phyloP scores from a whole-genome alignment of 1,140 invertebrate genomes.

The Lepidurus couesii region DNA sequence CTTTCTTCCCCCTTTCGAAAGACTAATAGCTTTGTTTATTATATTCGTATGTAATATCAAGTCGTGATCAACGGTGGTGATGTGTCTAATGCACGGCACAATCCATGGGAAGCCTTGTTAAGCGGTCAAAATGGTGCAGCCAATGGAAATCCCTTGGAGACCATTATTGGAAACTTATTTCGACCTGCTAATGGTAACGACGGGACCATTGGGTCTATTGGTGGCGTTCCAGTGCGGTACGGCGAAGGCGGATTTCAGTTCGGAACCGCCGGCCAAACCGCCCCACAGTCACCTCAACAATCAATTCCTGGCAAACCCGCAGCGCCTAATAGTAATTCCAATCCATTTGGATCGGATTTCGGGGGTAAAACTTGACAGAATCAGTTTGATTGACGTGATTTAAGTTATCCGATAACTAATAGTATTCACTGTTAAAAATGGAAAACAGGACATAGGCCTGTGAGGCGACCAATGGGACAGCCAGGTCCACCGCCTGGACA shows the following conservation, averaged over 20 bases:
- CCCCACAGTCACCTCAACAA: neutral
- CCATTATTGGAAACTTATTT: neutral
- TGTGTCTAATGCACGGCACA: neutral
- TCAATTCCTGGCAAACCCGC: neutral
- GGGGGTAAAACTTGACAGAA: too few relatives aligned
- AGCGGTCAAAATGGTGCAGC: neutral
- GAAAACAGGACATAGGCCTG: neutral
- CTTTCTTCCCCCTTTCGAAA: neutral
- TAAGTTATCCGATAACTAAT: too few relatives aligned
- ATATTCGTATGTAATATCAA: neutral
- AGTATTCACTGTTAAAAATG: neutral
- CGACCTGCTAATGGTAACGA: neutral
- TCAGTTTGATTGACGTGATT: too few relatives aligned
- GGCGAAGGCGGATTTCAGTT: neutral
- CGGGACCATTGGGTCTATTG: neutral
- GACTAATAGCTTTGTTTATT: too few relatives aligned
- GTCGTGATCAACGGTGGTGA: neutral
- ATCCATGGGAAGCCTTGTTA: constrained; percentile 9
- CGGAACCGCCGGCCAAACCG: neutral
- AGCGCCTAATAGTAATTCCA: too few relatives aligned
- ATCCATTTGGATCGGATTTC: too few relatives aligned
- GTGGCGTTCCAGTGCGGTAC: neutral
- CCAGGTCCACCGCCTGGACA: neutral
- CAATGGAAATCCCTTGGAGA: neutral
- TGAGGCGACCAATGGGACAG: neutral